A percentile compares a stretch with the other conserved stretches of the same genome.
phyloP scores from a whole-genome alignment of 2,797 vertebrate genomes.

The Lepilemur ruficaudatus region DNA sequence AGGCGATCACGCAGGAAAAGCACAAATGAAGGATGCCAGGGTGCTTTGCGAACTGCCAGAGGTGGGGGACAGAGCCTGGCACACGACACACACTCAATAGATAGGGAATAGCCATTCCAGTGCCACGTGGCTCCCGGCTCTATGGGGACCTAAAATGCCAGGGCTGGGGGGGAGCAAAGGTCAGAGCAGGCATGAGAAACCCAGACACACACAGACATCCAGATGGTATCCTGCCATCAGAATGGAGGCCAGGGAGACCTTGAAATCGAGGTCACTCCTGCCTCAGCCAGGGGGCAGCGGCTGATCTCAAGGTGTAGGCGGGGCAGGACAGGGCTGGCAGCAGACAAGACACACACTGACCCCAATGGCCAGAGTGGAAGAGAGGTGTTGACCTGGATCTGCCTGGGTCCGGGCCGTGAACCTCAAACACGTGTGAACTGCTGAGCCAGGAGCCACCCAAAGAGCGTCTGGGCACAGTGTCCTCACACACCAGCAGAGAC shows the following conservation, averaged over 20 bases:
- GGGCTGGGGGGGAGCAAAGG: not conserved
- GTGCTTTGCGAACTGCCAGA: not conserved
- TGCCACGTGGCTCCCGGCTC: rapidly evolving
- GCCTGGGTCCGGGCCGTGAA: rapidly evolving
- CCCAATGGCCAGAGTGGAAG: rapidly evolving
- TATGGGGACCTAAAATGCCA: not conserved
- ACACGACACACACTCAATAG: not conserved
- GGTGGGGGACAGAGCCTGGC: not conserved
- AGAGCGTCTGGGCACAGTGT: rapidly evolving
- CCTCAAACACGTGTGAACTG: rapidly evolving
- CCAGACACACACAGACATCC: not conserved
- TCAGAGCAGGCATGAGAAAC: not conserved
- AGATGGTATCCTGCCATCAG: not conserved
- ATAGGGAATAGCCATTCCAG: rapidly evolving
- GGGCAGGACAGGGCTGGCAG: not conserved
- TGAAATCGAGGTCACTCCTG: not conserved
- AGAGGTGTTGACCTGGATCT: rapidly evolving
- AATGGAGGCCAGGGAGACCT: rapidly evolving
- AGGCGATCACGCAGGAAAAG: not conserved
- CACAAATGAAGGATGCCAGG: not conserved
- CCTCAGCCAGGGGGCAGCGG: not conserved
- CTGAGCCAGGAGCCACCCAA: not conserved
- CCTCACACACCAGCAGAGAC: not conserved
- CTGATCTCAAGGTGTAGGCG: rapidly evolving
- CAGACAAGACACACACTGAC: rapidly evolving